phyloP scores from a whole-genome alignment of 1,140 invertebrate species.

The Eriocheir sinensis region DNA sequence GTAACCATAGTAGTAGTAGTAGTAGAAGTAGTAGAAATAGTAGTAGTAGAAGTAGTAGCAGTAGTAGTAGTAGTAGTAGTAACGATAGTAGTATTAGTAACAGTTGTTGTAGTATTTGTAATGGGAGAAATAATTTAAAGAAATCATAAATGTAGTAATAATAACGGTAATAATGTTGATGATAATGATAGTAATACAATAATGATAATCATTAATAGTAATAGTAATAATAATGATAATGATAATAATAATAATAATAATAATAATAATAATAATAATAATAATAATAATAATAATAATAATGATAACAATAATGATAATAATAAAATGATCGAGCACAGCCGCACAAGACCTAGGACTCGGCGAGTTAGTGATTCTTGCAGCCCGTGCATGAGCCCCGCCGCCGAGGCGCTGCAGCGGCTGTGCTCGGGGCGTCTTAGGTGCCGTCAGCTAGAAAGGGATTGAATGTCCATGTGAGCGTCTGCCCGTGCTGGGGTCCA shows the following conservation, averaged over 20 bases:
- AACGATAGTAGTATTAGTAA: constrained; percentile 4
- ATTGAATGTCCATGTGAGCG: too few relatives aligned
- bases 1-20: too few relatives aligned
- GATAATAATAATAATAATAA: not conserved
- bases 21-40: too few relatives aligned
- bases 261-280: not conserved
- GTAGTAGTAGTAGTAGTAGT: constrained; percentile 26
- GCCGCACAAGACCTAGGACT: too few relatives aligned
- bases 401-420: too few relatives aligned
- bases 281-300: not conserved
- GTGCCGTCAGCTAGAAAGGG: too few relatives aligned
- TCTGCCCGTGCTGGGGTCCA: too few relatives aligned
- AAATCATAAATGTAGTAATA: not conserved
- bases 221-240: not conserved
- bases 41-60: constrained; percentile 13
- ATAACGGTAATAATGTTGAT: not conserved
- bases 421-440: too few relatives aligned
- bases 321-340: too few relatives aligned
- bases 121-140: not conserved
- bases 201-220: not conserved
- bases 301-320: not conserved
- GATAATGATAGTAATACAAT: not conserved
- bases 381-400: too few relatives aligned
- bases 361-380: too few relatives aligned
- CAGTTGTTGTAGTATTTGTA: not conserved